These are phyloP conservation scores for Daboia siamensis DNA, from an alignment of 2,113 vertebrate species.

Conservation along the genomic window DNA sequence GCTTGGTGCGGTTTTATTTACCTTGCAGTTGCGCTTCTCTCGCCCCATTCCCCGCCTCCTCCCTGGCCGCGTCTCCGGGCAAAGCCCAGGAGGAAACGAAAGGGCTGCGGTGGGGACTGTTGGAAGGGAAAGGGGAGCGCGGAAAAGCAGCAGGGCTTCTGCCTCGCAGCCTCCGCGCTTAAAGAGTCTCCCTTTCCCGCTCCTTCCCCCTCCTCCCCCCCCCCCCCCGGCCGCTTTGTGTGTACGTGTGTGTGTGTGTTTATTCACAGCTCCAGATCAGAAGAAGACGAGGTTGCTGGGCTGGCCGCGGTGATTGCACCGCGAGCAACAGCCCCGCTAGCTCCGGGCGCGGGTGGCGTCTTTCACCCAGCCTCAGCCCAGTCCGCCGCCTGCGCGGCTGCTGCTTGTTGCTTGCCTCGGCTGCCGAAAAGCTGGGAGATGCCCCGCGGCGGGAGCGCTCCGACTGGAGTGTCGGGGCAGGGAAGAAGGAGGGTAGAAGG, in stretches of 20 bases:
- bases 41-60: background rate
- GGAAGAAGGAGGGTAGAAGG: conserved; percentile 2
- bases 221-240: background rate
- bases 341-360: conserved; percentile 14
- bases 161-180: background rate
- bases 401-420: background rate
- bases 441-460: conserved; percentile 14
- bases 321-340: conserved; percentile 17
- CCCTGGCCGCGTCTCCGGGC: background rate
- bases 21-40: background rate
- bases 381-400: background rate
- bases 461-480: background rate
- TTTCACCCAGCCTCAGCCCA: background rate
- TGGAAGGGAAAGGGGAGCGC: background rate
- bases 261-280: conserved; percentile 10
- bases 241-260: background rate
- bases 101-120: conserved; percentile 11
- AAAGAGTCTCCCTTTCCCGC: background rate
- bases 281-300: background rate
- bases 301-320: conserved; percentile 26
- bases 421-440: background rate
- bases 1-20: background rate
- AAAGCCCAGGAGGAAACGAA: conserved; percentile 32
- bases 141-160: conserved; percentile 18
- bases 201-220: no score